Conservation (phyloP, 2,113 vertebrate species). For the Otocyon megalotis region DNA sequence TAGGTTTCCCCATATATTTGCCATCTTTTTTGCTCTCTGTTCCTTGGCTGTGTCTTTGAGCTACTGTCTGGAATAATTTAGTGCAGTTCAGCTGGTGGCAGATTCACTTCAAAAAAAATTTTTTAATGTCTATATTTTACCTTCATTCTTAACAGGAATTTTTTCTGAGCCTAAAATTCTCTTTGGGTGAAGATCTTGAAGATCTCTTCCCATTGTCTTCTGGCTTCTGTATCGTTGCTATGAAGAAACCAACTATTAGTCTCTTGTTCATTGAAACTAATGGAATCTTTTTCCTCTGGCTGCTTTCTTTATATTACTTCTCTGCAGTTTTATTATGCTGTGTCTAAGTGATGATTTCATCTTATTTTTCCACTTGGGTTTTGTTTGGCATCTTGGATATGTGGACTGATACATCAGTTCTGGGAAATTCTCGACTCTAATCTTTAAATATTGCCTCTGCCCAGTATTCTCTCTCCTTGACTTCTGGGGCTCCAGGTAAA, state of each 20-base stretch:
- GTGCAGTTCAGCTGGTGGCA: neutral
- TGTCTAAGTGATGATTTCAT: neutral
- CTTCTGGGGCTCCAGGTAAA: neutral
- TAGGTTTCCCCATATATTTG: neutral
- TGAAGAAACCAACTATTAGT: neutral
- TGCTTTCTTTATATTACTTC: neutral
- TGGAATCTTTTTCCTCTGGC: neutral
- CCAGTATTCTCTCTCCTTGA: neutral
- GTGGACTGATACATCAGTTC: neutral
- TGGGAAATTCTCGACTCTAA: neutral
- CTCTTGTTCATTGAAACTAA: neutral
- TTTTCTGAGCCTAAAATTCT: neutral
- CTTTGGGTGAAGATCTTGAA: neutral
- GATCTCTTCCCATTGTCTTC: neutral
- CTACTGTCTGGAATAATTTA: neutral
- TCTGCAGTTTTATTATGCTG: neutral
- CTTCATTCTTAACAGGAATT: neutral
- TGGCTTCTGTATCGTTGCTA: neutral
- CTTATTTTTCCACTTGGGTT: neutral
- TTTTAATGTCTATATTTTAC: neutral
- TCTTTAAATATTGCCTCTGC: neutral
- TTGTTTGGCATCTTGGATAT: conserved; percentile 4
- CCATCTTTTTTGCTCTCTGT: neutral
- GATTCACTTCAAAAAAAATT: neutral
- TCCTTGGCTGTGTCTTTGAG: neutral